These are phyloP conservation scores for Hemichromis elongatus DNA, from an alignment of 2,113 vertebrate genomes.

Conservation along the genomic window DNA sequence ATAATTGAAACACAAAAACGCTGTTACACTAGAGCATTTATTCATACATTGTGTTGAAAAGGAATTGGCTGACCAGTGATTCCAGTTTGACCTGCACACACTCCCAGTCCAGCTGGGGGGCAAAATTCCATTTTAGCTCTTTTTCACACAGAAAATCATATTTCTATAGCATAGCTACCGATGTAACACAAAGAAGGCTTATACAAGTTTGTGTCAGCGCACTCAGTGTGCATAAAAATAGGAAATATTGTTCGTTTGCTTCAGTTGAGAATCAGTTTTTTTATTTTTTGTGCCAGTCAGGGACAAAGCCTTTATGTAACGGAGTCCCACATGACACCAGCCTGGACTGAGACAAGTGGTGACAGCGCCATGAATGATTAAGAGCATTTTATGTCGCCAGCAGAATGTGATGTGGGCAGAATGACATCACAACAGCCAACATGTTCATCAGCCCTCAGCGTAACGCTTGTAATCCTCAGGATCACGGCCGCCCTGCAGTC, in stretches of 20 bases:
- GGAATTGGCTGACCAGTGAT: neutral
- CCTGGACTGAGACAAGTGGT: constrained; percentile 43
- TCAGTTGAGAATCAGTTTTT: neutral
- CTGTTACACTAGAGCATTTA: neutral
- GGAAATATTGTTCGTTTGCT: neutral
- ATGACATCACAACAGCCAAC: constrained; percentile 48
- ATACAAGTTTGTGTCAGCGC: neutral
- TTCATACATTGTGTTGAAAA: neutral
- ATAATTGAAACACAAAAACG: neutral
- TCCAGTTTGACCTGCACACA: neutral
- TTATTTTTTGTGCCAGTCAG: neutral
- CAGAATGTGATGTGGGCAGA: neutral
- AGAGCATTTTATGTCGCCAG: constrained; percentile 35
- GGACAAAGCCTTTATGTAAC: constrained; percentile 54
- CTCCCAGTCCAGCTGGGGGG: neutral
- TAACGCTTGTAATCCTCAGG: constrained; percentile 35
- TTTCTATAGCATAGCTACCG: neutral
- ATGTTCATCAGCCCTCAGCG: constrained; percentile 1
- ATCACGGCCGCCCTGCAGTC: constrained; percentile 5
- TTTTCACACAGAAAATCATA: neutral
- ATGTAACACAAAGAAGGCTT: no score
- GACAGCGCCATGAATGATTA: constrained; percentile 64
- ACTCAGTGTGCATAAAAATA: neutral
- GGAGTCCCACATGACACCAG: constrained; percentile 36
- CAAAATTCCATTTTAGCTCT: neutral